Conservation (phyloP, 2,113 vertebrate genomes). For the Myodes glareolus region DNA sequence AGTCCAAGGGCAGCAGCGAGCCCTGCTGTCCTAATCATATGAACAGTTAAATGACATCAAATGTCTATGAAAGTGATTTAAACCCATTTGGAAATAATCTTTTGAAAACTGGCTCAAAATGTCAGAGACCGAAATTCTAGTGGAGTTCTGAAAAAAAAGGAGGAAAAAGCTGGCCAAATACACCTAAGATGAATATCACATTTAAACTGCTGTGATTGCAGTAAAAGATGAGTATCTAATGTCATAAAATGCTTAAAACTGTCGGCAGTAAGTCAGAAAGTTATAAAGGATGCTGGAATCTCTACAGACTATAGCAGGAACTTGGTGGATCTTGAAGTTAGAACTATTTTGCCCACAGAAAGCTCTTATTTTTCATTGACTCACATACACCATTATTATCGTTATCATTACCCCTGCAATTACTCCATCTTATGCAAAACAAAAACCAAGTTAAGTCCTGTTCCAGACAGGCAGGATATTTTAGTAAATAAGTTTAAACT, state of each 20-base stretch:
- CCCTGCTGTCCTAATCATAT: neutral
- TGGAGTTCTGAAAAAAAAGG: neutral
- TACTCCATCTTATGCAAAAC: neutral
- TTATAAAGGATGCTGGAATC: neutral
- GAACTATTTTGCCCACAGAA: neutral
- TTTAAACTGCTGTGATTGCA: neutral
- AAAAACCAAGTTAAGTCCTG: constrained; percentile 13
- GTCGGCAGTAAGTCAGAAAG: neutral
- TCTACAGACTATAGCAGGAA: neutral
- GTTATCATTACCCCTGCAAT: neutral
- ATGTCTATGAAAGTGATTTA: constrained; percentile 37
- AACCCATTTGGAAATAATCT: constrained; percentile 40
- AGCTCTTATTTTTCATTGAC: neutral
- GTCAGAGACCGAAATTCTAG: constrained; percentile 32
- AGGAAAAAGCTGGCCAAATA: neutral
- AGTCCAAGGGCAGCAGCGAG: neutral
- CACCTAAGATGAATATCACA: neutral
- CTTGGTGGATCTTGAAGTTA: neutral
- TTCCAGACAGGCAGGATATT: neutral
- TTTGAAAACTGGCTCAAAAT: constrained; percentile 44
- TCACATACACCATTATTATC: neutral
- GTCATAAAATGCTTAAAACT: neutral
- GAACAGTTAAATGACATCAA: constrained; percentile 26
- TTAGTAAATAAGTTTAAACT: neutral
- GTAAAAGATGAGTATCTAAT: neutral